Conservation (phyloP, 1,140 invertebrate genomes). For the Bilobella aurantiaca region DNA sequence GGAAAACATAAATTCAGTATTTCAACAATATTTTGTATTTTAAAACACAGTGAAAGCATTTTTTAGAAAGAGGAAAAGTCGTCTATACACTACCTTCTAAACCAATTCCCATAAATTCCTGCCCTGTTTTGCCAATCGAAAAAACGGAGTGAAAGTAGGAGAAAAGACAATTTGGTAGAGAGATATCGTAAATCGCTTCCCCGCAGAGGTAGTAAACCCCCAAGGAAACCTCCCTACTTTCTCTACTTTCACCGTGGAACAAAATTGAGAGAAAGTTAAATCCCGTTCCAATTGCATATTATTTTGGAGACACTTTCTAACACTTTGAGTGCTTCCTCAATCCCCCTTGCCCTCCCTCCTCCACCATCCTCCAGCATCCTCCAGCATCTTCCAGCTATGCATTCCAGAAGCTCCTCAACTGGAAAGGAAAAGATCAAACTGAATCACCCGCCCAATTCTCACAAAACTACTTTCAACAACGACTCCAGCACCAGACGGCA, state of each 20-base stretch:
- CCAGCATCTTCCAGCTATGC: no score
- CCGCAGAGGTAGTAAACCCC: conserved; percentile 1
- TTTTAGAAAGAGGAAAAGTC: neutral
- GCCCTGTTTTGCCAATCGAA: neutral
- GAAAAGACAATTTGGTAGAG: neutral
- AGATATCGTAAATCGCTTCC: conserved; percentile 8
- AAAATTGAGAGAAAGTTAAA: no score
- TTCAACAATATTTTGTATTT: neutral
- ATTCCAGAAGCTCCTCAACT: neutral
- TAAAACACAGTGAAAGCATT: neutral
- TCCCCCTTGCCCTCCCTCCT: neutral
- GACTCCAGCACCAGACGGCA: no score
- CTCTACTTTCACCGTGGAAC: neutral
- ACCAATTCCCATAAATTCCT: neutral
- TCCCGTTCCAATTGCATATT: neutral
- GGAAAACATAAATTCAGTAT: neutral
- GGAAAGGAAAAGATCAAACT: conserved; percentile 8
- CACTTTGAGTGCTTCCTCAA: neutral
- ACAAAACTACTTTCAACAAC: no score
- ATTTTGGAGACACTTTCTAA: neutral
- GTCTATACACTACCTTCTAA: neutral
- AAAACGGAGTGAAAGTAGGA: no score
- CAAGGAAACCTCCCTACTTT: neutral
- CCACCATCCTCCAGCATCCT: neutral
- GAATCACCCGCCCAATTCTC: neutral